These are phyloP conservation scores for Pleuronectes platessa DNA, from an alignment of 2,113 vertebrate genomes.

Conservation along the genomic window DNA sequence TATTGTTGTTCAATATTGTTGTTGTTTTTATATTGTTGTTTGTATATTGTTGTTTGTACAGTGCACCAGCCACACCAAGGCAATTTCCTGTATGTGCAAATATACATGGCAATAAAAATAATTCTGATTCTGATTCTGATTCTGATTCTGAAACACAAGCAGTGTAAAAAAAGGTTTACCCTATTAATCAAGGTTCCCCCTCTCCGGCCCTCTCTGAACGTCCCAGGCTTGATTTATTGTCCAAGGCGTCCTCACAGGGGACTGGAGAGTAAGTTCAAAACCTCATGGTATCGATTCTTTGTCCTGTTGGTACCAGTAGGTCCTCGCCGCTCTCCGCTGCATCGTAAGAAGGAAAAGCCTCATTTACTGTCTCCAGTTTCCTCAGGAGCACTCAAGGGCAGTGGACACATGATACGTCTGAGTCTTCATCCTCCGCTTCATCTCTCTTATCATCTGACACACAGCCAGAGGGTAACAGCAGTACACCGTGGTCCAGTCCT, in stretches of 20 bases:
- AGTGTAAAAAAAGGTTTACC: neutral
- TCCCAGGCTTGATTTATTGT: slow-evolving; percentile 18
- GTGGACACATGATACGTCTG: slow-evolving; percentile 82
- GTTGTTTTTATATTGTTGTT: too few species aligned
- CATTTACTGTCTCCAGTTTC: slow-evolving; percentile 13
- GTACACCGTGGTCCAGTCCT: slow-evolving; percentile 80
- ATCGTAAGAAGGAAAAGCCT: slow-evolving; percentile 16
- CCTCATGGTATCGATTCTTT: slow-evolving; percentile 24
- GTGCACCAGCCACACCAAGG: too few species aligned
- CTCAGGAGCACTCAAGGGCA: slow-evolving; percentile 68
- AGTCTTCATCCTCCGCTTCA: slow-evolving; percentile 77
- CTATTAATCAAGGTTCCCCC: slow-evolving; percentile 7
- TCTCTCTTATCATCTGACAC: slow-evolving; percentile 85
- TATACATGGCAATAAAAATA: too few species aligned
- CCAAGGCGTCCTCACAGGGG: neutral
- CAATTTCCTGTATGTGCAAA: too few species aligned
- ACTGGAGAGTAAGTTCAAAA: slow-evolving; percentile 27
- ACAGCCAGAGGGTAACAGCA: slow-evolving; percentile 86
- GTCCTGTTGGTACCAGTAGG: slow-evolving; percentile 8
- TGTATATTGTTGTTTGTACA: too few species aligned
- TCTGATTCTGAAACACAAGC: neutral
- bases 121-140: too few species aligned
- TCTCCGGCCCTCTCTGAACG: neutral
- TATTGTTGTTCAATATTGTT: too few species aligned
- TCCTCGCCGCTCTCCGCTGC: neutral